A percentile compares a stretch with the other conserved stretches of the same genome.
Conservation (phyloP, 2,797 vertebrate genomes). For the Crenuchus spilurus region DNA sequence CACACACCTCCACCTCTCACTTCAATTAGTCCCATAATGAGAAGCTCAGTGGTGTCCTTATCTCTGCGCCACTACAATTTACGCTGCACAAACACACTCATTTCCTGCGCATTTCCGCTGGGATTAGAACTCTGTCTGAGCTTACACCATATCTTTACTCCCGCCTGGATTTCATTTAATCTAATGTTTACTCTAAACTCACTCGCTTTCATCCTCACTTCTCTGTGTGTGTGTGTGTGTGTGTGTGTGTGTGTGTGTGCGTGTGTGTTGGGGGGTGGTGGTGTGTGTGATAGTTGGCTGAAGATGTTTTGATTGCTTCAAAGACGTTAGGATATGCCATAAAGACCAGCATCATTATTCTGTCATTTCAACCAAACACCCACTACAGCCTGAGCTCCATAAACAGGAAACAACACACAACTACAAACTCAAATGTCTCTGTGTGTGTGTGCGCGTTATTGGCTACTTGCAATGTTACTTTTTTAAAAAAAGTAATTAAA, state of each 20-base stretch:
- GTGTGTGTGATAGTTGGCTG: neutral
- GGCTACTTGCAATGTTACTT: too few species aligned
- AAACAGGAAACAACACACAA: neutral
- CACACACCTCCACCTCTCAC: constrained; percentile 30
- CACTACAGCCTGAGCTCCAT: neutral
- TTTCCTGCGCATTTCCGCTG: constrained; percentile 11
- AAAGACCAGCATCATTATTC: neutral
- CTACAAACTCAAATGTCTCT: neutral
- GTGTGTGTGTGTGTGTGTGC: neutral
- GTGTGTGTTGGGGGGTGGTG: too few species aligned
- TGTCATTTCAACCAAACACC: neutral
- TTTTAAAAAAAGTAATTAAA: too few species aligned
- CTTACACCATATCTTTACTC: neutral
- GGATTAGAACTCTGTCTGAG: constrained; percentile 11
- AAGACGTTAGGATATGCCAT: neutral
- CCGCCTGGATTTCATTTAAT: constrained; percentile 15
- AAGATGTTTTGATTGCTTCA: neutral
- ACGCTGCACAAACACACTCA: constrained; percentile 17
- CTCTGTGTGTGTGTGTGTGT: neutral
- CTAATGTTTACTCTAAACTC: constrained; percentile 29
- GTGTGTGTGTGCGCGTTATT: too few species aligned
- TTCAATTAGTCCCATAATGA: constrained; percentile 48
- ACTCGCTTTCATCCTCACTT: constrained; percentile 5
- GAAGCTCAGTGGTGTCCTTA: constrained; percentile 38
- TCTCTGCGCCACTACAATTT: constrained; percentile 22